A percentile compares a stretch with the other conserved stretches of the same genome.
Conservation (phyloP, 2,888 invertebrate genomes). For the Cerastis leucographa region DNA sequence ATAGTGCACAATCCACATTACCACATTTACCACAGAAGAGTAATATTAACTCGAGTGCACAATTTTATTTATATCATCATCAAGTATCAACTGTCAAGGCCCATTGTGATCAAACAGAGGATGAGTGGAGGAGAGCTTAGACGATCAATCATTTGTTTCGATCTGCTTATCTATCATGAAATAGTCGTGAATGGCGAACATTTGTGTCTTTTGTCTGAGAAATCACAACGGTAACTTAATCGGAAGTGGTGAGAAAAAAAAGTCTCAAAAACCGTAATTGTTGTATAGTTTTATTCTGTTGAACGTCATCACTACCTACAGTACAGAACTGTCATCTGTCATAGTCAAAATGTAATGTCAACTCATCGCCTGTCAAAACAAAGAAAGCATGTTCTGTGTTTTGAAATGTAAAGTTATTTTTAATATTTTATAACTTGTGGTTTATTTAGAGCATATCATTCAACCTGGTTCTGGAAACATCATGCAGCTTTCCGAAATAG, state of each 20-base stretch:
- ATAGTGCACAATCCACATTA: background rate
- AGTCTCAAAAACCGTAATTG: background rate
- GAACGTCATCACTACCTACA: background rate
- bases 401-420: slow-evolving; percentile 1
- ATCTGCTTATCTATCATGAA: too few species aligned
- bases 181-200: too few species aligned
- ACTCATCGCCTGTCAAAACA: slow-evolving; percentile 3
- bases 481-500: slow-evolving; percentile 98
- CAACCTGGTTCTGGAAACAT: background rate
- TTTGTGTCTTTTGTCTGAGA: too few species aligned
- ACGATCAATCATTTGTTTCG: background rate
- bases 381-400: slow-evolving; percentile 18
- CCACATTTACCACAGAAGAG: too few species aligned
- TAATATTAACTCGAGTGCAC: too few species aligned
- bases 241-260: background rate
- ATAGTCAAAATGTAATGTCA: background rate
- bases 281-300: background rate
- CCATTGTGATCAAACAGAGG: background rate
- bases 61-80: too few species aligned
- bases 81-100: too few species aligned
- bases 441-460: background rate
- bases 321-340: background rate
- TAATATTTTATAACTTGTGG: background rate
- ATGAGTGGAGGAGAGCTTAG: background rate
- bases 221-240: too few species aligned